Conservation (phyloP, 2,113 vertebrate species). For the Prolemur simus region DNA sequence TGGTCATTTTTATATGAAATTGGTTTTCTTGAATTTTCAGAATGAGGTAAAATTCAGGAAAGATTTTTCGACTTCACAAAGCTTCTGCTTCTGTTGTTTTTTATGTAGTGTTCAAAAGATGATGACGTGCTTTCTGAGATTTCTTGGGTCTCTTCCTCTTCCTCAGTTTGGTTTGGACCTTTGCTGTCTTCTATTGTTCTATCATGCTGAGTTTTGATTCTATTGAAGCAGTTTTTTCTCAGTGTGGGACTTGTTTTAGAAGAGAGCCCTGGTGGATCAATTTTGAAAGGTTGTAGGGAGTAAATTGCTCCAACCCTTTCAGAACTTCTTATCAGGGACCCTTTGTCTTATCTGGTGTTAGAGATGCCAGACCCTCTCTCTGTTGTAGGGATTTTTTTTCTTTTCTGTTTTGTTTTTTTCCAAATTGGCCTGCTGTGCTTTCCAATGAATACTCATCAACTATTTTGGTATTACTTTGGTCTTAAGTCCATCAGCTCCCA, state of each 20-base stretch:
- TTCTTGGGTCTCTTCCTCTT: background rate
- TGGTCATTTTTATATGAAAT: slow-evolving; percentile 17
- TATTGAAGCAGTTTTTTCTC: background rate
- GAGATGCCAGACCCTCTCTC: background rate
- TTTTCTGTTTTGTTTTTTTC: background rate
- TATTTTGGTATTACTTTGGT: background rate
- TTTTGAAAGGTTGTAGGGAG: background rate
- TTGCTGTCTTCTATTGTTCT: background rate
- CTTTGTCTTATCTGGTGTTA: background rate
- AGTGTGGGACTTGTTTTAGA: background rate
- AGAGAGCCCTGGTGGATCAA: background rate
- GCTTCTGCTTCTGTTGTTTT: background rate
- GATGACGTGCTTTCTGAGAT: background rate
- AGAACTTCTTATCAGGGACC: background rate
- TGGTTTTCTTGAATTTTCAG: background rate
- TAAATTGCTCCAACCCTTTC: background rate
- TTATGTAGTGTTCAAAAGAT: background rate
- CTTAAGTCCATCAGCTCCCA: background rate
- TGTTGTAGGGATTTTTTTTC: background rate
- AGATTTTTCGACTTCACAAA: background rate
- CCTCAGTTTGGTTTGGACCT: background rate
- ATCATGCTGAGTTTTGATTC: background rate
- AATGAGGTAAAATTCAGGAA: background rate
- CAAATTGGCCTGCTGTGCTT: background rate
- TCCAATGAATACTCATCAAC: background rate